A percentile compares a stretch with the other conserved stretches of the same genome.
These are phyloP conservation scores for Smutsia temminckii DNA, from an alignment of 2,797 vertebrate genomes.

Conservation along the genomic window DNA sequence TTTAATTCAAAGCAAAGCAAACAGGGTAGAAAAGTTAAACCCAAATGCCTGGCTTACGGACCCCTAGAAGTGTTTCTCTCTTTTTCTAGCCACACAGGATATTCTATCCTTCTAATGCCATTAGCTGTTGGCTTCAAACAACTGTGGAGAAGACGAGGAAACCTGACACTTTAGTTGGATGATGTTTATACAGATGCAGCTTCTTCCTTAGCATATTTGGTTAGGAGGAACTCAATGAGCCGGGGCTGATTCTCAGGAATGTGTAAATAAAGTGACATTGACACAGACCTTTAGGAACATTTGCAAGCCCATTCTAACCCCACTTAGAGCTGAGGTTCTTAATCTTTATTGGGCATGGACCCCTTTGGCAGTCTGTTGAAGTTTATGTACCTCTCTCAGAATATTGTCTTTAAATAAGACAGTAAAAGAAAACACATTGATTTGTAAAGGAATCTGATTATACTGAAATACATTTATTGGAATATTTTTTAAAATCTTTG, in stretches of 20 bases:
- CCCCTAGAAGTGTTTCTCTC: background rate
- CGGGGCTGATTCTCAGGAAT: slow-evolving; percentile 62
- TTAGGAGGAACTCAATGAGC: slow-evolving; percentile 54
- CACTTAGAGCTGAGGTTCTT: background rate
- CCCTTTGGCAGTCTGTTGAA: background rate
- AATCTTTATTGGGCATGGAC: background rate
- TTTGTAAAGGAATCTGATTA: background rate
- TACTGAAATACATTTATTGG: background rate
- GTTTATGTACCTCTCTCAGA: background rate
- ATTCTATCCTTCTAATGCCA: slow-evolving; percentile 55
- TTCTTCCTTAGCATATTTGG: slow-evolving; percentile 51
- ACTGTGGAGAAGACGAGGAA: slow-evolving; percentile 58
- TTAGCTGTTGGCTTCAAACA: slow-evolving; percentile 66
- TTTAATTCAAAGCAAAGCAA: slow-evolving; percentile 31
- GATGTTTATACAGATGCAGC: slow-evolving; percentile 69
- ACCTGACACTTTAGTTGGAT: slow-evolving; percentile 11
- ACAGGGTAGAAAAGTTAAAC: background rate
- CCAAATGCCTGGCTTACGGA: background rate
- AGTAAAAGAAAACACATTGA: background rate
- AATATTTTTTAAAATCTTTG: background rate
- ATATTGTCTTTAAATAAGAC: slow-evolving; percentile 4
- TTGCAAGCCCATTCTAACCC: background rate
- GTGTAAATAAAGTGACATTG: slow-evolving; percentile 28
- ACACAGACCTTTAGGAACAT: slow-evolving; percentile 46
- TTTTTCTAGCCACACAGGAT: background rate